phyloP scores from a whole-genome alignment of 2,797 vertebrate genomes.

The Catamblyrhynchus diadema region DNA sequence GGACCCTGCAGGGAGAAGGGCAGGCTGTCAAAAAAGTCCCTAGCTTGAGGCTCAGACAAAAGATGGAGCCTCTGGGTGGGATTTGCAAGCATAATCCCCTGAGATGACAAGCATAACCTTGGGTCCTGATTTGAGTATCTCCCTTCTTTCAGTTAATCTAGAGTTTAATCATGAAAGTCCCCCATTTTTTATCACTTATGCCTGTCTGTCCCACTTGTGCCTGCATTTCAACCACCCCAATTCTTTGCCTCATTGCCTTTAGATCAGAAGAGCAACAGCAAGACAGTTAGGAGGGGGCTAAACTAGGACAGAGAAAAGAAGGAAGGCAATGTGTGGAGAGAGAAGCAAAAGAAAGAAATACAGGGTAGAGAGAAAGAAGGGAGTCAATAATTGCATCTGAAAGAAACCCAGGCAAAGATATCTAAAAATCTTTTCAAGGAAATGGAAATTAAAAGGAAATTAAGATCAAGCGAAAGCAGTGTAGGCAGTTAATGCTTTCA shows the following conservation, averaged over 20 bases:
- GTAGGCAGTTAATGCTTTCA: slow-evolving; percentile 27
- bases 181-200: neutral
- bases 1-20: neutral
- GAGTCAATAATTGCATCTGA: neutral
- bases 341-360: neutral
- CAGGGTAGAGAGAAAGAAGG: neutral
- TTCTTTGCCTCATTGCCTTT: neutral
- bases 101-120: neutral
- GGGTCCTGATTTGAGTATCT: neutral
- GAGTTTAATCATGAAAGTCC: neutral
- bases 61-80: neutral
- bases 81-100: neutral
- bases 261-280: neutral
- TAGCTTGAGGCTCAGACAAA: neutral
- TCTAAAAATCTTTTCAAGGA: neutral
- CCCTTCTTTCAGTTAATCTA: neutral
- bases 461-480: neutral
- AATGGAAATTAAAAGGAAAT: slow-evolving; percentile 36
- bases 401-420: neutral
- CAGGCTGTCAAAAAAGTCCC: neutral
- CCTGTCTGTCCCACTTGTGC: neutral
- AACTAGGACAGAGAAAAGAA: slow-evolving; percentile 6
- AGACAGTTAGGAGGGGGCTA: neutral
- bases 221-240: neutral
- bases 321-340: neutral